These are phyloP conservation scores for Puma concolor DNA, from an alignment of 2,113 vertebrate species.

Conservation along the genomic window DNA sequence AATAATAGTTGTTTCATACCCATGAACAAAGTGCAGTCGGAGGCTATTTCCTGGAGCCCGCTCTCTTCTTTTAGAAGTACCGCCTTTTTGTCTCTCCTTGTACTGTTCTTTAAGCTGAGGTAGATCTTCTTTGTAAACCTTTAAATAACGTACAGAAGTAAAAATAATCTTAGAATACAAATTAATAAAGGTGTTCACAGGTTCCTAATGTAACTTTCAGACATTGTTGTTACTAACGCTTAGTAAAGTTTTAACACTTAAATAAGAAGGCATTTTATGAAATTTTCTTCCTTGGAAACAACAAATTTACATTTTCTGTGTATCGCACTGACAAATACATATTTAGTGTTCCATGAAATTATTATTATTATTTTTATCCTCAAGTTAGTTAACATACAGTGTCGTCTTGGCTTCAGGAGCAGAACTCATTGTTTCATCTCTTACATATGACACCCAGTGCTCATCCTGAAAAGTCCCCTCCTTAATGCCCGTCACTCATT, in stretches of 20 bases:
- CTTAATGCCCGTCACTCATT: no score
- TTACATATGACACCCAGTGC: no score
- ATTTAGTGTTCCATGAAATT: neutral
- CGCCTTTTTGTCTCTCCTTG: conserved; percentile 94
- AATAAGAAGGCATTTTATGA: neutral
- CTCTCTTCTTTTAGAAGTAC: conserved; percentile 94
- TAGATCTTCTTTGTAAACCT: conserved; percentile 99
- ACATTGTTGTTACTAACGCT: neutral
- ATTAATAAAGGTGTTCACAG: neutral
- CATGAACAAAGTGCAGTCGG: conserved; percentile 97
- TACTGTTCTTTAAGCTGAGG: conserved; percentile 99
- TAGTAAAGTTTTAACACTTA: neutral
- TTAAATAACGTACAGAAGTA: conserved; percentile 67
- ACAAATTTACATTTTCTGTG: conserved; percentile 31
- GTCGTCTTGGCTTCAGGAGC: no score
- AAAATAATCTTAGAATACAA: conserved; percentile 21
- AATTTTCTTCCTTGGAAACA: conserved; percentile 25
- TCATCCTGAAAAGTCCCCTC: no score
- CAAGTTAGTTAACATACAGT: no score
- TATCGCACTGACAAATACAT: neutral
- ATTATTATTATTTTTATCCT: neutral
- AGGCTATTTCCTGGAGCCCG: conserved; percentile 92
- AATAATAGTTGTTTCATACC: conserved; percentile 86
- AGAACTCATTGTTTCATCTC: no score
- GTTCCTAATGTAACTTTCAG: neutral